These are phyloP conservation scores for Neoascia interrupta DNA, from an alignment of 2,888 invertebrate species.

Conservation along the genomic window DNA sequence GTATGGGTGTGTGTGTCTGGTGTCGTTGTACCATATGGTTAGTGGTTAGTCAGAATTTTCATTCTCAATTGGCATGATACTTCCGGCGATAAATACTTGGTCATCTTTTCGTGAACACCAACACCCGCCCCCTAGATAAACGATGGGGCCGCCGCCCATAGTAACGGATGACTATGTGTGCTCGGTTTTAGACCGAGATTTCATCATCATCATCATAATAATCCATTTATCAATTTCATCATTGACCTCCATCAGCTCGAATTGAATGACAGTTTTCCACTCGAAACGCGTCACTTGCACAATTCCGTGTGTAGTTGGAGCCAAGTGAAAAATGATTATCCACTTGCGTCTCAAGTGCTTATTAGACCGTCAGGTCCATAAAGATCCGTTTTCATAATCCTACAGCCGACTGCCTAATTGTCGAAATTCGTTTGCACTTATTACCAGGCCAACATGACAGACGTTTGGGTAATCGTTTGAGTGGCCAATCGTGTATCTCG, in stretches of 20 bases:
- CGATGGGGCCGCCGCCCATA: background rate
- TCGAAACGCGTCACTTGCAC: slow-evolving; percentile 48
- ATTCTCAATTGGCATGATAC: slow-evolving; percentile 32
- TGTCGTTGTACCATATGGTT: slow-evolving; percentile 44
- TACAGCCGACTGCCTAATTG: slow-evolving; percentile 14
- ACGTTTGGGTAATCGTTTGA: slow-evolving; percentile 45
- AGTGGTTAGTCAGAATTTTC: slow-evolving; percentile 4
- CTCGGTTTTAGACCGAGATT: slow-evolving; percentile 4
- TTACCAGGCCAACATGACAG: slow-evolving; percentile 21
- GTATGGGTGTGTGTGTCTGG: no score
- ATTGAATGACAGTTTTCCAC: slow-evolving; percentile 42
- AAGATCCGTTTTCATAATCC: background rate
- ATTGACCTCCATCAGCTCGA: slow-evolving; percentile 40
- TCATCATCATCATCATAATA: slow-evolving; percentile 39
- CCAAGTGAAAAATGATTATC: slow-evolving; percentile 7
- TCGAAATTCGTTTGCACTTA: slow-evolving; percentile 24
- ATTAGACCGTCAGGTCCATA: slow-evolving; percentile 7
- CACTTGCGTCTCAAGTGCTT: background rate
- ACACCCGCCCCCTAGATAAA: background rate
- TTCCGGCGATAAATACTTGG: slow-evolving; percentile 58
- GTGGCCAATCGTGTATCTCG: background rate
- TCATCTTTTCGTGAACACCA: slow-evolving; percentile 12
- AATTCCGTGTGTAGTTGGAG: slow-evolving; percentile 23
- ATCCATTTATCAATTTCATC: slow-evolving; percentile 51
- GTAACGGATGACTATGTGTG: slow-evolving; percentile 17